Evolutionary conservation across 2,797 vertebrate genomes (phyloP), one percentile per base, ranked within the genome.

Genomic region (Pampus argenteus): DNA sequence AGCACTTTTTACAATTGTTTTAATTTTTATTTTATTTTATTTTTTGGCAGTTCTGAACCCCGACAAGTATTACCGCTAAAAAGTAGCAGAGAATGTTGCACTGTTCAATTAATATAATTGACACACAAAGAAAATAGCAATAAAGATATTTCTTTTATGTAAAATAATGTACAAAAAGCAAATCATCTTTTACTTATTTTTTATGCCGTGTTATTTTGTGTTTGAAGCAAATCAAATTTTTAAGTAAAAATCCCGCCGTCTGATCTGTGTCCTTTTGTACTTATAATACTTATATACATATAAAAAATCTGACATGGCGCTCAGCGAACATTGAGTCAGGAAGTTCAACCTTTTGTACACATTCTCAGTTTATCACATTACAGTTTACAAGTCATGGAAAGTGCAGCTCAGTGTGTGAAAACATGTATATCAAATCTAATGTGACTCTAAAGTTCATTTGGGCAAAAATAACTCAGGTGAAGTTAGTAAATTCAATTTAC

Each of bases 21-120:
- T 42, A 42, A 29, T 66, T 14, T n/a, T n/a, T n/a, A n/a, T n/a
- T n/a, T n/a, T n/a, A n/a, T 47, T 61, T 56, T 42, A 56, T 69
- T 56, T 74, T 6, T 63, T 31, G 26, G 18, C 45, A 49, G 50
- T 52, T 69, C 61, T 81, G 70, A 77, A 65, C 74, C 61, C 56
- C 45, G 52, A 34, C 5, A 56, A 61, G 36, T 23, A 66, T n/a
- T 26, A 55, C 15, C 40, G 13, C 50, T 48, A 31, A 34, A 57
- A 34, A 57, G 29, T 29, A 74, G 56, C 17, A 17, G n/a, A 73
- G 51, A 71, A 45, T n/a, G n/a, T n/a, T n/a, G 29, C 52, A 20
- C 50, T 50, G 50, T 49, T 57, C 14, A 67, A 8, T 55, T n/a
- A n/a, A 20, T 58, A 20, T 51, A 26, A 29, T 11, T 15, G 23